Evolutionary conservation across 2,888 invertebrate genomes (phyloP), one percentile per base, ranked within the genome.

Genomic region (Baccha elongata): DNA sequence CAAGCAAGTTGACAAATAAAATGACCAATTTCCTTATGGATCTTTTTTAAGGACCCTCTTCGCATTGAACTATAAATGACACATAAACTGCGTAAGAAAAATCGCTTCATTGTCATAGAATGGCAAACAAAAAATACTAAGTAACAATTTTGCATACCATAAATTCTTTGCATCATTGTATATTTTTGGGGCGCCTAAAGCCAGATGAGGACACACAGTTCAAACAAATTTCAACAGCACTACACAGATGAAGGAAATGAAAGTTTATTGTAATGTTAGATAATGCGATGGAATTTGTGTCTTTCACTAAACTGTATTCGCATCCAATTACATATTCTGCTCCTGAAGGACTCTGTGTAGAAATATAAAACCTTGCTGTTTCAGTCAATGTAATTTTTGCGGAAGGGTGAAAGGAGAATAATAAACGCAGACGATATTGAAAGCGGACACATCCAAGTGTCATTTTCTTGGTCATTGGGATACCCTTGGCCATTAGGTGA

Each of bases 251-350:
- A 67, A 64, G 76, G 76, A 83, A 83, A 76, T 71, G 46, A 26
- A 73, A 67, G 64, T 76, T 83, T 83, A 83, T 78, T 76, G 72
- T 83, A 76, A 83, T 83, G 76, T 83, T 72, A 68, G 83, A 76
- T 83, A 83, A 81, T 81, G 58, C 71, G 58, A 75, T 72, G 67
- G 75, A 81, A 81, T 75, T 81, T 81, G 75, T 75, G 71, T 81
- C 81, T 75, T 81, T 81, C 81, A 83, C 83, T 83, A 78, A 83
- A 83, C 83, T 74, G 73, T 69, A 68, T 74, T 83, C 72, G 72
- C 72, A 72, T 78, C 83, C 83, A 83, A 83, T 83, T 83, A 83
- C 83, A 76, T 78, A 83, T 76, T 81, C 72, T 29, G 32, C 29
- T 52, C 21, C 23, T 53, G 17, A 46, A 58, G 44, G 65, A 46